Evolutionary conservation across 1,140 invertebrate genomes (phyloP), one percentile per base, ranked within the genome.

Genomic region (Wiebesia pumilae): DNA sequence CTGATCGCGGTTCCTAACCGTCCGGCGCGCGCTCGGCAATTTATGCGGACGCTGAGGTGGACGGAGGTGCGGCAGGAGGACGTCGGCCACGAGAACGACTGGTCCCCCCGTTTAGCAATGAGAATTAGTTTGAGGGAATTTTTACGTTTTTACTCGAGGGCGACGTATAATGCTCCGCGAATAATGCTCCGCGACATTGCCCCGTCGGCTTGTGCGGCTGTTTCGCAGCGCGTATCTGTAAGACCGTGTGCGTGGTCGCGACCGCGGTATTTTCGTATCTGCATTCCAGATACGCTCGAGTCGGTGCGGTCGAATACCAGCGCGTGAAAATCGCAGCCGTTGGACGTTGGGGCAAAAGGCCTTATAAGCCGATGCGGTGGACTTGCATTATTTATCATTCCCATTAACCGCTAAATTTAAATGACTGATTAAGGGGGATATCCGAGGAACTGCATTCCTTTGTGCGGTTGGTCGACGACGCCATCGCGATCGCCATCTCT

Each of bases 111-210:
- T 43, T 51, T 75, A 87, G 73, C 81, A 80, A 75, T 75, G 81
- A 87, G 51, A 87, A 87, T 84, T 81, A 84, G 86, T 87, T 73
- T 67, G 82, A 58, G 43, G 24, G 82, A 87, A 84, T 84, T 81
- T 62, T 87, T 81, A 58, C 35, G 30, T n/a, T n/a, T n/a, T n/a
- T n/a, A n/a, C n/a, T n/a, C n/a, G n/a, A n/a, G 24, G 3, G 14
- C 19, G 58, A 62, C 21, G 19, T 19, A 75, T 75, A 58, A 33
- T 65, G 71, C 82, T n/a, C 14, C 30, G 67, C 58, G 58, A 24
- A n/a, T n/a, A n/a, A n/a, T n/a, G n/a, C n/a, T n/a, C 19, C 58
- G 58, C 58, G 58, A 24, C 19, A 65, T 65, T 65, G 4, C 58
- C 19, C 21, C 27, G 58, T n/a, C 21, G 58, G 19, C 58, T 65